Evolutionary conservation across 2,888 invertebrate species (phyloP), one percentile per base, ranked within the genome.

Genomic region (Heliconius aoede): DNA sequence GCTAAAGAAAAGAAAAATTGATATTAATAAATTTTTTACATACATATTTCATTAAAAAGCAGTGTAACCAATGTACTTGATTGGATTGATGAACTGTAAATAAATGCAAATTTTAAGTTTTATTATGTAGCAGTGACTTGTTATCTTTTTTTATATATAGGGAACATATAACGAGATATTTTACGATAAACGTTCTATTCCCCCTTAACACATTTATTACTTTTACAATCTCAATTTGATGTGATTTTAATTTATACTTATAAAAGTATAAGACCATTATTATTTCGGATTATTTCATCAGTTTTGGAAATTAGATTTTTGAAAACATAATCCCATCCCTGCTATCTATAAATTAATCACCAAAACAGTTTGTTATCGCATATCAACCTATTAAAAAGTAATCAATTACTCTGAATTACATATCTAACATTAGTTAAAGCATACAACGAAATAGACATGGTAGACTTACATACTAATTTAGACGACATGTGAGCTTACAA

Each of bases 401-500:
- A 32, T 55, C 13, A 3, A 32, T 30, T 36, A 40, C 11, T 40
- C 21, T 9, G 21, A 74, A 75, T 75, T 72, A 76, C 78, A 76
- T n/a, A 77, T 64, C 74, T 80, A 80, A 72, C 28, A 71, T 76
- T 80, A 78, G 79, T 81, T 79, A 83, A 82, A 83, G 82, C 82
- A 81, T 77, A 80, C 79, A 84, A 82, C 76, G 80, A 83, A 83
- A 83, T 83, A 82, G 79, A 83, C 78, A 80, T 71, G 65, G 79
- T 81, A 68, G 24, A 68, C 76, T 79, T 76, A 79, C 51, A 65
- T 73, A 32, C 68, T 76, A 75, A 64, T n/a, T 77, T 72, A 71
- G 64, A 78, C 61, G 65, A 76, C 62, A 30, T 68, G 65, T 73
- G 64, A 51, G 13, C 28, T 32, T 32, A 21, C 46, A 62, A 55